Evolutionary conservation across 2,113 vertebrate species (phyloP).

Genomic region (Oreochromis aureus): DNA sequence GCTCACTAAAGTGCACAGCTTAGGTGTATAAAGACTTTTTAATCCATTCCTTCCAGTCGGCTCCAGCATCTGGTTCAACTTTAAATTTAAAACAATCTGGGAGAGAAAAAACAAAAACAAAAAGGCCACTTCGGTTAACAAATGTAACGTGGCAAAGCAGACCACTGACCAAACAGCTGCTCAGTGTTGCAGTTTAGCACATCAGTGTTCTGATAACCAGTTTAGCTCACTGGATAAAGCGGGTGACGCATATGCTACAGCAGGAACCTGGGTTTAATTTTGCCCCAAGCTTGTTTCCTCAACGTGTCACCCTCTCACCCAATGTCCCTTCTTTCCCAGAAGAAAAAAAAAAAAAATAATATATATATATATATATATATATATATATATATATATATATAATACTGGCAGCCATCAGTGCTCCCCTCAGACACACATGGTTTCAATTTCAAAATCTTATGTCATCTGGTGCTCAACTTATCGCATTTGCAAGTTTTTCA

Average conservation of each 20-base stretch:
- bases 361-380: too few species aligned
- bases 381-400: too few species aligned
- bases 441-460: background rate
- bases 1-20: background rate
- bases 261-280: background rate
- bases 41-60: background rate
- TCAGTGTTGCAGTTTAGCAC: background rate
- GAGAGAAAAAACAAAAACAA: background rate
- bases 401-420: background rate
- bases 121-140: background rate
- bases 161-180: background rate
- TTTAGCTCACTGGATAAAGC: background rate
- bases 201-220: fast-evolving
- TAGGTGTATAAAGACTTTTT: background rate
- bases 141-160: background rate
- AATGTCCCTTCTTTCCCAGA: background rate
- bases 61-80: background rate
- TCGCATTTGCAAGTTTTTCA: background rate
- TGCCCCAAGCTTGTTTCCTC: background rate
- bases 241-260: background rate
- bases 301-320: background rate
- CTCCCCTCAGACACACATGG: background rate
- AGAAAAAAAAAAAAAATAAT: background rate
- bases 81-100: background rate
- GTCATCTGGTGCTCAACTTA: background rate